Base-by-base conservation (phyloP, 2,113 vertebrate genomes). In the Calidris pygmaea region DNA sequence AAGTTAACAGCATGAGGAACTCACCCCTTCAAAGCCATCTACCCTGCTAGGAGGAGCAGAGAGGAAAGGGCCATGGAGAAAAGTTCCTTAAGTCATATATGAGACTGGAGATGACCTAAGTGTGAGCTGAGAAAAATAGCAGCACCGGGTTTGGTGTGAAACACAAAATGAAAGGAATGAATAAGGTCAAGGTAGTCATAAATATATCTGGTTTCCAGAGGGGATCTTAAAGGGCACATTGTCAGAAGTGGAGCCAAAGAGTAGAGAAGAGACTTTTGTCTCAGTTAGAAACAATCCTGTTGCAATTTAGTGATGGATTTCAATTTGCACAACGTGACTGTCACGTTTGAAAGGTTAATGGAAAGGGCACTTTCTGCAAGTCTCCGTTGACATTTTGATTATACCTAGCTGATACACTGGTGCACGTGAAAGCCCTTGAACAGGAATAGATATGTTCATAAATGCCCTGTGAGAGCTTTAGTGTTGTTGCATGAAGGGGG, bases 311-410 rank as follows among this genome's bases (percentile, higher is more conserved):
- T 60, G 35, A 92, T 76, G 81, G 60, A 93, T 95, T 94, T 85
- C 66, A 87, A 75, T 89, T 95, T 87, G 35, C 30, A 52, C 87
- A 68, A 75, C 58, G 52, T 48, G 62, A 48, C 74, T 68, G 66
- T 79, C 84, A 85, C 2, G 2, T 89, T 92, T 91, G 70, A 95
- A 95, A 96, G 73, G 85, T 96, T 93, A 95, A 96, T 93, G 77
- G 84, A 91, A 89, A 82, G 62, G 35, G 14, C 84, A 58, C 52
- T 94, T 68, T 85, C 71, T 82, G 48, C 45, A 82, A 24, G 14
- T 60, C 60, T 86, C 35, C 35, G 35, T 56, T 81, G 76, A 52
- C 27, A 26, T 35, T 68, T 71, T 91, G 89, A 82, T 89, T 77
- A 43, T 39, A 62, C 30, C 45, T 70, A 41, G 35, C n/a, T 53